These are phyloP conservation scores for Gastrophysa polygoni DNA, from an alignment of 2,888 invertebrate species.

Conservation along the genomic window DNA sequence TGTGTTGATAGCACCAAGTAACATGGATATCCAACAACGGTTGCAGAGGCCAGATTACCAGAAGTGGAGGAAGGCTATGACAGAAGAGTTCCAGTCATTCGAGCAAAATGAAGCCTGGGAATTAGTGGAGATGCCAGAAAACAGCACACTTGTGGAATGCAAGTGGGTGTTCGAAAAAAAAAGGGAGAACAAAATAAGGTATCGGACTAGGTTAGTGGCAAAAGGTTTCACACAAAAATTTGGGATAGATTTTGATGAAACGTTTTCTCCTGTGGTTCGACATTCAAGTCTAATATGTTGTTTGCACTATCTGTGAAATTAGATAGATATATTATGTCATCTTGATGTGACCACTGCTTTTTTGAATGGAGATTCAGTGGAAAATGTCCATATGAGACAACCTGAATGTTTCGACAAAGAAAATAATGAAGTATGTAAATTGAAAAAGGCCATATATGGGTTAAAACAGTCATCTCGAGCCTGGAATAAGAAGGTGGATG, in stretches of 20 bases:
- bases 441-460: conserved; percentile 10
- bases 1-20: neutral
- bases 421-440: neutral
- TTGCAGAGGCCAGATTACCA: neutral
- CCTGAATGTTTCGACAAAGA: neutral
- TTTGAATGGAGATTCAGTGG: conserved; percentile 36
- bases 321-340: conserved; percentile 28
- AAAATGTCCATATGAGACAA: neutral
- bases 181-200: conserved; percentile 36
- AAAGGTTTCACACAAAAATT: conserved; percentile 38
- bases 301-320: conserved; percentile 33
- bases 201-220: conserved; percentile 39
- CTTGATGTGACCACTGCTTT: conserved; percentile 43
- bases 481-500: conserved; percentile 11
- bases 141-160: conserved; percentile 38
- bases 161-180: conserved; percentile 45
- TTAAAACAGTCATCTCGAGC: conserved; percentile 8
- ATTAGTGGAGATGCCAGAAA: conserved; percentile 36
- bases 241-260: conserved; percentile 32
- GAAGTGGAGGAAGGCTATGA: conserved; percentile 41
- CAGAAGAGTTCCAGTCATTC: conserved; percentile 42
- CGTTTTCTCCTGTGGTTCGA: neutral
- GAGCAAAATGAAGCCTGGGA: conserved; percentile 45
- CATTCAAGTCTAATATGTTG: conserved; percentile 26
- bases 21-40: neutral